Evolutionary conservation across 2,113 vertebrate species (phyloP).

Genomic region (Myotis yumanensis): DNA sequence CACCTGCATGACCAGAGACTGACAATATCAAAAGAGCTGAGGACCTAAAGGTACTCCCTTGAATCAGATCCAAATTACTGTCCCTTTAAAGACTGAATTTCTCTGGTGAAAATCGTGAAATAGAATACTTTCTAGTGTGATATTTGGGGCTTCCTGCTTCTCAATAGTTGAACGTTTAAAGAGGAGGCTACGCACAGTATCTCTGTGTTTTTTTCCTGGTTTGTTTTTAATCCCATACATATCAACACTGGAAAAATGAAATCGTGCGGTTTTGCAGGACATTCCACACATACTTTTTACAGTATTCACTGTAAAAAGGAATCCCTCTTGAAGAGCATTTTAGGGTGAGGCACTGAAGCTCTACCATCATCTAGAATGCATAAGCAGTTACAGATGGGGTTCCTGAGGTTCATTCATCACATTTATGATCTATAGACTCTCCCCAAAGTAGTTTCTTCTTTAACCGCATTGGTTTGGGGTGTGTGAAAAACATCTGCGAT

Average conservation of each 20-base stretch:
- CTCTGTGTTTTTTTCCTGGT: slow-evolving; percentile 9
- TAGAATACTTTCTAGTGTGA: slow-evolving; percentile 38
- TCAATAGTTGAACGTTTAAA: slow-evolving; percentile 8
- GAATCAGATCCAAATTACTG: slow-evolving; percentile 3
- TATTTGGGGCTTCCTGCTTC: slow-evolving; percentile 42
- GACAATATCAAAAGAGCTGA: not conserved
- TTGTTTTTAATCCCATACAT: slow-evolving; percentile 54
- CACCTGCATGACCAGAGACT: not conserved
- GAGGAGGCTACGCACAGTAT: not conserved
- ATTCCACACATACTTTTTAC: not conserved
- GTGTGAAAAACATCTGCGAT: slow-evolving; percentile 47
- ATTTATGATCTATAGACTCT: slow-evolving; percentile 58
- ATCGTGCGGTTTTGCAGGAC: slow-evolving; percentile 21
- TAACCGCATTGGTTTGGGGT: slow-evolving; percentile 32
- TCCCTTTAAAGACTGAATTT: slow-evolving; percentile 46
- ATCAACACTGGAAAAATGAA: slow-evolving; percentile 41
- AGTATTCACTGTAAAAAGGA: slow-evolving; percentile 23
- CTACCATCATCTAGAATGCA: not conserved
- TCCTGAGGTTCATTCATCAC: slow-evolving; percentile 45
- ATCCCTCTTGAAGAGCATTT: slow-evolving; percentile 45
- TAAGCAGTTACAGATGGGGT: slow-evolving; percentile 64
- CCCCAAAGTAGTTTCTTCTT: slow-evolving; percentile 52
- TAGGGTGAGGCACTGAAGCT: not conserved
- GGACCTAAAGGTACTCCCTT: slow-evolving; percentile 10
- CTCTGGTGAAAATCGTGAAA: slow-evolving; percentile 38